phyloP scores from a whole-genome alignment of 2,888 invertebrate genomes.

The Marronus borbonicus region DNA sequence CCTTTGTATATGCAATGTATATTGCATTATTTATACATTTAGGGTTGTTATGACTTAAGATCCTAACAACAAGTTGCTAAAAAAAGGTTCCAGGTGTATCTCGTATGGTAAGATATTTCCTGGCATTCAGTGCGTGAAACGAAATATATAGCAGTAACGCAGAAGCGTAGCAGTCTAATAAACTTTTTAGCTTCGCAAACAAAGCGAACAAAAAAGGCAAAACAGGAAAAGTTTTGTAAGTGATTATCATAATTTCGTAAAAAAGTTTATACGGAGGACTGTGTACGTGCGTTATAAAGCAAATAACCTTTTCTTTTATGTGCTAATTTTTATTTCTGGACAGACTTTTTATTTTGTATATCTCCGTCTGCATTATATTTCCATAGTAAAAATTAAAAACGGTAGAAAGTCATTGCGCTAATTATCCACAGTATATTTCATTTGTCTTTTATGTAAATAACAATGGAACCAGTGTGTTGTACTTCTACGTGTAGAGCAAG shows the following conservation, averaged over 20 bases:
- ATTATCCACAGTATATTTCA: no score
- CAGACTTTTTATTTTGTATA: no score
- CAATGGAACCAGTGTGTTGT: no score
- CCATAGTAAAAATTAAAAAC: no score
- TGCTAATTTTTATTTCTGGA: no score
- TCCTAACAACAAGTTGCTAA: constrained; percentile 1
- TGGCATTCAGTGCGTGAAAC: constrained; percentile 60
- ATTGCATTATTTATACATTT: neutral
- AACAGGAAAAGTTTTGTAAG: constrained; percentile 35
- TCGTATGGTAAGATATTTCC: neutral
- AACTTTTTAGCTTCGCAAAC: constrained; percentile 42
- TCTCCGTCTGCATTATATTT: no score
- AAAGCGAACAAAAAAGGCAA: constrained; percentile 15
- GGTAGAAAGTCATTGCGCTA: no score
- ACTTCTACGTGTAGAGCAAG: no score
- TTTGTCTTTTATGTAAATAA: no score
- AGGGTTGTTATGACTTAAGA: neutral
- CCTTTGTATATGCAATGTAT: neutral
- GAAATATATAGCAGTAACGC: constrained; percentile 61
- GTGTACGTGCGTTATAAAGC: constrained; percentile 8
- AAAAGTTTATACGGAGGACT: constrained; percentile 16
- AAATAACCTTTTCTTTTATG: constrained; percentile 5
- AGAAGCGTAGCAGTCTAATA: constrained; percentile 44
- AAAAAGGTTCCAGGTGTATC: constrained; percentile 8
- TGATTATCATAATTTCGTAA: constrained; percentile 37